These are phyloP conservation scores for Axis porcinus DNA, from an alignment of 2,113 vertebrate genomes.

Conservation along the genomic window DNA sequence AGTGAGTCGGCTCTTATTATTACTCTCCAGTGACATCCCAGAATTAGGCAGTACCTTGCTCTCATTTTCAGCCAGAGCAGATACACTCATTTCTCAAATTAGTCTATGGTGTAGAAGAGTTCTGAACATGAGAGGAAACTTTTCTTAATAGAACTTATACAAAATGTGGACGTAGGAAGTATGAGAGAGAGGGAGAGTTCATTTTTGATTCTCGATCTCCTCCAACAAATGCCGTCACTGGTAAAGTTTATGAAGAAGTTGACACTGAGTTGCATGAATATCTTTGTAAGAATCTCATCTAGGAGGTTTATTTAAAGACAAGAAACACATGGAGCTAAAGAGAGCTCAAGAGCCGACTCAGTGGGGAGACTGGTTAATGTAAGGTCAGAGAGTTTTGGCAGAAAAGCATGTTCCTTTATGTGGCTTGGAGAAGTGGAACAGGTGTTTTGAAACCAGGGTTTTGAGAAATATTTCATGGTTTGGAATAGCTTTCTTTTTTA, in stretches of 20 bases:
- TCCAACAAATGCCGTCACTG: background rate
- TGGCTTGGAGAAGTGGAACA: background rate
- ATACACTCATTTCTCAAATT: background rate
- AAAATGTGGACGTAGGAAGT: background rate
- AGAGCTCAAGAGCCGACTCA: background rate
- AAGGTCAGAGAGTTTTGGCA: background rate
- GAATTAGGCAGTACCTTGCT: background rate
- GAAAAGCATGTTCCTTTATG: background rate
- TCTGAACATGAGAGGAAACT: background rate
- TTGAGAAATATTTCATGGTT: constrained; percentile 7
- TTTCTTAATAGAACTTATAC: background rate
- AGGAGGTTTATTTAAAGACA: constrained; percentile 5
- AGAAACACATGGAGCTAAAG: background rate
- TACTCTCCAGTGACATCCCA: background rate
- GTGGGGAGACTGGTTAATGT: background rate
- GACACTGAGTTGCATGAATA: background rate
- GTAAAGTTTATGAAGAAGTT: background rate
- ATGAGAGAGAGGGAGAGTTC: background rate
- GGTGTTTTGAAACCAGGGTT: constrained; percentile 32
- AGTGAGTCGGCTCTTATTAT: background rate
- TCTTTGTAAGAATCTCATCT: background rate
- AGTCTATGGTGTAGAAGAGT: background rate
- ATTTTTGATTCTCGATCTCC: background rate
- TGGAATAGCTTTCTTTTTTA: background rate
- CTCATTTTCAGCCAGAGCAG: background rate